Base-by-base conservation (phyloP, 1,140 invertebrate genomes). In the Oedothorax gibbosus region DNA sequence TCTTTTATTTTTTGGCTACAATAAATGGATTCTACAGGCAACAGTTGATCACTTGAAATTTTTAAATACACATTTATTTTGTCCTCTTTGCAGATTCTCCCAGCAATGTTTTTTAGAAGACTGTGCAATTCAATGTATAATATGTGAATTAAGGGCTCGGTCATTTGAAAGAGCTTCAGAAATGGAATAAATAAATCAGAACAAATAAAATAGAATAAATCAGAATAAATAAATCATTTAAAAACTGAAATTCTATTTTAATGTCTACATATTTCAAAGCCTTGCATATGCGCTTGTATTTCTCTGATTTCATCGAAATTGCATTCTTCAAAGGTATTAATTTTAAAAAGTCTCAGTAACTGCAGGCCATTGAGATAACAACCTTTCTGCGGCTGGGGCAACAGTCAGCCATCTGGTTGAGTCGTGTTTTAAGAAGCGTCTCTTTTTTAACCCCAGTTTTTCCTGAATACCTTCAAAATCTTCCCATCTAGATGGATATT, bases 351-450 rank as follows among this genome's bases (percentile, higher is more conserved):
- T 87, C 21, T 73, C 87, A 9, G 18, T 20, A 56, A 86, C n/a
- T 18, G 86, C 86, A 72, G 79, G 51, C 86, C 83, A 87, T 21
- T 88, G 88, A 71, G 88, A 81, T 35, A 87, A 14, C 21, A 88
- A 57, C 62, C 87, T 85, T 12, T 85, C 20, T 10, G 87, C 56
- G 79, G 87, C 82, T 54, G 84, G 71, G 68, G 11, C 76, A 18
- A 88, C 62, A 20, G 87, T 87, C 12, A 88, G 84, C 87, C 88
- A 88, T 71, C 86, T 80, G 53, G 79, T 87, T 69, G 86, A 75
- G n/a, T 86, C 75, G 85, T 88, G 88, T 51, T 88, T 86, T 51
- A 88, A 86, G 72, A 89, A 89, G 49, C 75, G n/a, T 11, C 87
- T 71, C 18, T 72, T 73, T 35, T 35, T 35, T 35, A 35, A 35